Evolutionary conservation across 2,113 vertebrate species (phyloP).

Genomic region (Mus pahari): DNA sequence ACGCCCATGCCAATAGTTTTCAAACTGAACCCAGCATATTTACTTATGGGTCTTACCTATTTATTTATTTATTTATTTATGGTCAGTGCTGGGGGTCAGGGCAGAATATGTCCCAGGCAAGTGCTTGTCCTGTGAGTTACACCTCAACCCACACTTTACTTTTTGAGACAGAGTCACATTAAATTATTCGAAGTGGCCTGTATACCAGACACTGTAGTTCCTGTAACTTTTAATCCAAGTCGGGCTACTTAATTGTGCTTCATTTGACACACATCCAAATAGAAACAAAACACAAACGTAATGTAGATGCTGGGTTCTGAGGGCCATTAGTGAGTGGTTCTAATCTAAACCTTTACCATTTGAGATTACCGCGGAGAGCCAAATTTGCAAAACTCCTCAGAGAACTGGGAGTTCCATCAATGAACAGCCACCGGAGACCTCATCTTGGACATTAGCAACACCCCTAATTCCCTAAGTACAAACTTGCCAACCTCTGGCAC

Average conservation of each 20-base stretch:
- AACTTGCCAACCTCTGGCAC: background rate
- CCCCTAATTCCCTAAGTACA: background rate
- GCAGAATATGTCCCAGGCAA: background rate
- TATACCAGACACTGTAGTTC: background rate
- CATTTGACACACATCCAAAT: background rate
- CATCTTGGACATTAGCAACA: background rate
- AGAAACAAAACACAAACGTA: background rate
- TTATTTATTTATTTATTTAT: no score
- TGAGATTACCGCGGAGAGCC: background rate
- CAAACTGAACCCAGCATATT: background rate
- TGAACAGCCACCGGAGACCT: background rate
- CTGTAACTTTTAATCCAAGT: background rate
- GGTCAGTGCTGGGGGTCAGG: background rate
- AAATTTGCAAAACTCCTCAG: background rate
- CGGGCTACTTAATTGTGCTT: background rate
- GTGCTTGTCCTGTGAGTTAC: background rate
- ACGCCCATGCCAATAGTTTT: background rate
- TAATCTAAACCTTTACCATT: background rate
- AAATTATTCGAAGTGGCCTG: background rate
- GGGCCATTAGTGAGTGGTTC: background rate
- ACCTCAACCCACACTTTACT: background rate
- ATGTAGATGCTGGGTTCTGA: background rate
- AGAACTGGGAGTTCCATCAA: background rate
- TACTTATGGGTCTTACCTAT: background rate
- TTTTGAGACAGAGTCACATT: background rate